Base-by-base conservation (phyloP, 2,888 invertebrate species). In the Temnothorax rugatulus region DNA sequence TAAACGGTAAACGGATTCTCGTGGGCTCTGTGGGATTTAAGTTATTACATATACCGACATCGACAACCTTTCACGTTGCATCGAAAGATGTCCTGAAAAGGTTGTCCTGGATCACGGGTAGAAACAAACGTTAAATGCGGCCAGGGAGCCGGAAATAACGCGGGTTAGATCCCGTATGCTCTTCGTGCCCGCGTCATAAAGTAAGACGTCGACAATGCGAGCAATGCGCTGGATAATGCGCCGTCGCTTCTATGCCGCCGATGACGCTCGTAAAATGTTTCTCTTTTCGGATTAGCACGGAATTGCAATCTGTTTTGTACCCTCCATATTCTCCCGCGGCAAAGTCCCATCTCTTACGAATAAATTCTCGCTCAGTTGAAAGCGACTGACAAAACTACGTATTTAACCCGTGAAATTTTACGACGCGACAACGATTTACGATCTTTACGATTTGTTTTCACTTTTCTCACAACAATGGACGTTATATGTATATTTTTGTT, bases 121-220 rank as follows among this genome's bases (percentile, higher is more conserved):
- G 93, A 93, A 92, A 93, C 93, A 93, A 93, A 92, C 90, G 91
- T 92, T 91, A 91, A 94, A 93, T 89, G 91, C 86, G 90, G 82
- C 85, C 93, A 92, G 89, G 91, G 91, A 93, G 82, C 90, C 91
- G 94, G 93, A 94, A 94, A 92, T 94, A 94, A 94, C 92, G 73
- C 84, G 87, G 88, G 82, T 90, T 83, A 84, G 92, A 91, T 86
- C 92, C 92, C 92, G 63, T 21, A 15, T 5, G 83, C 34, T 34
- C 34, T 34, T 34, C 34, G 34, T 34, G 34, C 69, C 86, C 84
- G 89, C 81, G 86, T 90, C 90, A 74, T 91, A 90, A 91, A 90
- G 82, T 74, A 91, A 54, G 64, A 57, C 11, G 75, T 38, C 82
- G 82, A 90, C 90, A 92, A 91, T 91, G 90, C 71, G 89, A 88